These are phyloP conservation scores for Oophaga pumilio DNA, from an alignment of 2,113 vertebrate species.

Conservation along the genomic window DNA sequence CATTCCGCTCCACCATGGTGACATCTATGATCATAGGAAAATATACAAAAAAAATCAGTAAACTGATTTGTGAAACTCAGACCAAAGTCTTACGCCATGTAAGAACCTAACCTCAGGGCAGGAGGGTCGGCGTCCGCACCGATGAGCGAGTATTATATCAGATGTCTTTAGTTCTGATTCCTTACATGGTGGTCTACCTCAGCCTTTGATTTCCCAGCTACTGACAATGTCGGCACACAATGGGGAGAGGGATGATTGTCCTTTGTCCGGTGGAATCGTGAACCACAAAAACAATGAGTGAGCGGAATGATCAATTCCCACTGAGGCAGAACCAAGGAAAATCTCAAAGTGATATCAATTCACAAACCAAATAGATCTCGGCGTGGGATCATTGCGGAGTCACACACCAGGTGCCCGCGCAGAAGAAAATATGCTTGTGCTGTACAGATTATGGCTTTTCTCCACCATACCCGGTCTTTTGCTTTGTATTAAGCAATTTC, in stretches of 20 bases:
- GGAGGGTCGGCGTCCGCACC: not conserved
- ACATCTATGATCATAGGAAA: too few relatives aligned
- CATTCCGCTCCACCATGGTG: too few relatives aligned
- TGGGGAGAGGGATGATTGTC: conserved; percentile 1
- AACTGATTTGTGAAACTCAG: not conserved
- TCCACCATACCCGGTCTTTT: not conserved
- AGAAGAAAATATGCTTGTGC: not conserved
- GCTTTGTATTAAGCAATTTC: not conserved
- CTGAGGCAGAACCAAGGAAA: conserved; percentile 46
- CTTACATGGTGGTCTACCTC: too few relatives aligned
- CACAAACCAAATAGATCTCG: conserved; percentile 38
- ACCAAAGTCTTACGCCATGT: not conserved
- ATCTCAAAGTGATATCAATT: conserved; percentile 39
- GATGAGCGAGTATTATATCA: not conserved
- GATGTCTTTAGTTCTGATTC: not conserved
- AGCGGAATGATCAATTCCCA: conserved; percentile 51
- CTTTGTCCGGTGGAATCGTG: conserved; percentile 22
- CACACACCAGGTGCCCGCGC: conserved; percentile 4
- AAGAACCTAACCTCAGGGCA: not conserved
- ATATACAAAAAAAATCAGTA: too few relatives aligned
- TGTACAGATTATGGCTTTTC: not conserved
- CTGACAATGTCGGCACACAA: not conserved
- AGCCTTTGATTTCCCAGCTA: not conserved
- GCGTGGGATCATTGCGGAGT: conserved; percentile 15
- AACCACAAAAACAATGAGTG: conserved; percentile 30